These are phyloP conservation scores for Julus scanicus DNA, from an alignment of 2,888 invertebrate genomes.

Conservation along the genomic window DNA sequence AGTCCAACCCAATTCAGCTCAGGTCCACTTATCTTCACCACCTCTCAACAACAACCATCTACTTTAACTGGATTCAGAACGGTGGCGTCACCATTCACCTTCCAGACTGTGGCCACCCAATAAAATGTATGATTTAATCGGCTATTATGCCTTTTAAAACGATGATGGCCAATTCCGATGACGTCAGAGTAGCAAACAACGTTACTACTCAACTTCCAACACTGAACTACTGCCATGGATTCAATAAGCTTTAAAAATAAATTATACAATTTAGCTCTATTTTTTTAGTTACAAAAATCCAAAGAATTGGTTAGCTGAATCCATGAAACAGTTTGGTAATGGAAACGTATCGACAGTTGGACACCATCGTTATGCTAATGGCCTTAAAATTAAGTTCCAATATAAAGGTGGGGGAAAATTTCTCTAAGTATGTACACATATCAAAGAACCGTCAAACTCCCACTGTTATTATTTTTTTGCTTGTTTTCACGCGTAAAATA, in stretches of 20 bases:
- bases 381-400: background rate
- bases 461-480: background rate
- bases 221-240: background rate
- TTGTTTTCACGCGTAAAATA: background rate
- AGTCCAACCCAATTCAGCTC: background rate
- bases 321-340: too few relatives aligned
- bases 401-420: slow-evolving; percentile 35
- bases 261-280: slow-evolving; percentile 28
- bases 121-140: background rate
- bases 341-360: background rate
- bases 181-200: background rate
- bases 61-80: slow-evolving; percentile 50
- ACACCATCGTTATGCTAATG: slow-evolving; percentile 37
- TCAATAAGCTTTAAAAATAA: slow-evolving; percentile 34
- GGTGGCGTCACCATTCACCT: slow-evolving; percentile 30
- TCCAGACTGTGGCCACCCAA: slow-evolving; percentile 43
- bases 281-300: background rate
- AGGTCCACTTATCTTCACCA: slow-evolving; percentile 38
- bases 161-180: background rate
- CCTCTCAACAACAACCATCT: slow-evolving; percentile 49
- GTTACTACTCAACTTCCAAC: background rate
- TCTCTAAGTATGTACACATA: slow-evolving; percentile 27
- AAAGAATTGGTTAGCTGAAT: background rate
- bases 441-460: slow-evolving; percentile 26
- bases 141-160: slow-evolving; percentile 43